Conservation (phyloP, 2,113 vertebrate species). For the Odocoileus hemionus region DNA sequence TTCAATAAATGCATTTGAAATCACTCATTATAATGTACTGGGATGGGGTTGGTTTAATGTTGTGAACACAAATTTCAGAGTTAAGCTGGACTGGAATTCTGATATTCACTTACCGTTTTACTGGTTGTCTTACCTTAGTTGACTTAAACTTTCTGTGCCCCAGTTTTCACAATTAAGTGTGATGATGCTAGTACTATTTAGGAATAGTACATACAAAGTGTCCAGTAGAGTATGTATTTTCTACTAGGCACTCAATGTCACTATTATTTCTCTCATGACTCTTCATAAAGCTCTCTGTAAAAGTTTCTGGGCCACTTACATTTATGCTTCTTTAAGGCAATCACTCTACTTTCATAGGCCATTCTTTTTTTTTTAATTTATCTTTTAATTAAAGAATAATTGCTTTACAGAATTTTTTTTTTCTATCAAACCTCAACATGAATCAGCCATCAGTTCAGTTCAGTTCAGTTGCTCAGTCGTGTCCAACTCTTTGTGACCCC, state of each 20-base stretch:
- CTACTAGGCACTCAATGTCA: background rate
- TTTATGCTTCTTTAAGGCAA: background rate
- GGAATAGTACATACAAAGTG: background rate
- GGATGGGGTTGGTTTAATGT: background rate
- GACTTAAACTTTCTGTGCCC: background rate
- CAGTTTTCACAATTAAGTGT: background rate
- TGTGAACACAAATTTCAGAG: background rate
- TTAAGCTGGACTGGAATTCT: background rate
- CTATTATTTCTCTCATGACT: background rate
- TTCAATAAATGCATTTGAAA: background rate
- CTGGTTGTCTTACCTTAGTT: background rate
- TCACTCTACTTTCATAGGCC: background rate
- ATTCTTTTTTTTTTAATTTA: background rate
- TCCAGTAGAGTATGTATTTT: background rate
- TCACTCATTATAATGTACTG: background rate
- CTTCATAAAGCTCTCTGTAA: background rate
- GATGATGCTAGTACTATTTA: background rate
- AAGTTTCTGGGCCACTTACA: background rate
- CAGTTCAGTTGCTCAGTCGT: too few relatives aligned
- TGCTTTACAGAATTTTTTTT: background rate
- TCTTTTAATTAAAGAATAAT: background rate
- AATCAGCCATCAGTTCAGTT: background rate
- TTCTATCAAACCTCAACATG: background rate
- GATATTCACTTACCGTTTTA: background rate
- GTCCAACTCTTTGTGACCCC: too few relatives aligned